phyloP scores from a whole-genome alignment of 2,888 invertebrate genomes.

The Agrotis clavis region DNA sequence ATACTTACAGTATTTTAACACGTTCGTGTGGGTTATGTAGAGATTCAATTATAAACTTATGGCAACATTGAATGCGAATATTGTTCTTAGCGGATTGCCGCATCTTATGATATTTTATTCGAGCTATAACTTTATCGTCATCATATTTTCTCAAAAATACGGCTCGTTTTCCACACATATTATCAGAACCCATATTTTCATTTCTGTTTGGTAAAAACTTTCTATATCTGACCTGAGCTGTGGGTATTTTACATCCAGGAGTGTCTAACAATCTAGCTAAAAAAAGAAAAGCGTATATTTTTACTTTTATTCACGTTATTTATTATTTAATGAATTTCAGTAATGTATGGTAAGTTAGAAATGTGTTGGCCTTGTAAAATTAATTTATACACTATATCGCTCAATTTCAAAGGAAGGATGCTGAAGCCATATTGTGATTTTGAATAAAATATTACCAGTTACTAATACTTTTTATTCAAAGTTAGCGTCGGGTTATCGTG shows the following conservation, averaged over 20 bases:
- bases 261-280: conserved; percentile 78
- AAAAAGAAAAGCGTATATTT: conserved; percentile 41
- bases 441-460: no score
- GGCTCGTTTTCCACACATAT: conserved; percentile 78
- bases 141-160: conserved; percentile 78
- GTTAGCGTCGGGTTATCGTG: no score
- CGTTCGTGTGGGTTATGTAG: conserved; percentile 53
- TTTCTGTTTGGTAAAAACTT: conserved; percentile 59
- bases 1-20: conserved; percentile 39
- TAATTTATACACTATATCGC: no score
- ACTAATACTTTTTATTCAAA: no score
- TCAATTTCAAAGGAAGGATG: no score
- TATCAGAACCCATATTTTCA: conserved; percentile 43
- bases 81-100: conserved; percentile 72
- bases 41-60: conserved; percentile 73
- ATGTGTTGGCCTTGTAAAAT: no score
- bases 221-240: conserved; percentile 72
- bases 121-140: conserved; percentile 71
- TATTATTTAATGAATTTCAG: no score
- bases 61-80: conserved; percentile 78
- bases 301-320: no score
- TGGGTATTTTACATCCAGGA: conserved; percentile 82
- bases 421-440: no score
- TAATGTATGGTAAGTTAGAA: no score
- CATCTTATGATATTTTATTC: conserved; percentile 73